These are phyloP conservation scores for Kryptolebias marmoratus DNA, from an alignment of 2,113 vertebrate genomes.

Conservation along the genomic window DNA sequence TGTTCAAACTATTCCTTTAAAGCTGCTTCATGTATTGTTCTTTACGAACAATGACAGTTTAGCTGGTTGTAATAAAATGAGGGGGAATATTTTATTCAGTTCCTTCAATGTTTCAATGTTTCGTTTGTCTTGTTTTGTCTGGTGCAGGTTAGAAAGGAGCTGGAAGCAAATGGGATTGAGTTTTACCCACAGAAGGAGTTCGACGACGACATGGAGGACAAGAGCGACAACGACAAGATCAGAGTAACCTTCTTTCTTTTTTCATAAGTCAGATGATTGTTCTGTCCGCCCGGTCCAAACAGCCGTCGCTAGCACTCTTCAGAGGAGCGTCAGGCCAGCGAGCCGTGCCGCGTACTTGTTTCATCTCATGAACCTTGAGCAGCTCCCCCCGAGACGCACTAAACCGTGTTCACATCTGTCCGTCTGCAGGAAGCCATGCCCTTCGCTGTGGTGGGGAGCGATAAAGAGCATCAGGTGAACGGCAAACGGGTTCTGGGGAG, in stretches of 20 bases:
- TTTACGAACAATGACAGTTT: no score
- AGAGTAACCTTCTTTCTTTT: slow-evolving; percentile 77
- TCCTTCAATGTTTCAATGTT: neutral
- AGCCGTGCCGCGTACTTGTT: slow-evolving; percentile 27
- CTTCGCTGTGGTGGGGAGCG: slow-evolving; percentile 96
- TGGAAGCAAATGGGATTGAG: slow-evolving; percentile 91
- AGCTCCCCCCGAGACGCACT: neutral
- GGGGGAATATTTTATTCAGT: no score
- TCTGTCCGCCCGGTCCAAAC: neutral
- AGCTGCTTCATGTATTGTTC: no score
- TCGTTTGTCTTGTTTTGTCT: slow-evolving; percentile 46
- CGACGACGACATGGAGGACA: slow-evolving; percentile 97
- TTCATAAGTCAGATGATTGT: neutral
- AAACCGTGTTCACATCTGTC: slow-evolving; percentile 15
- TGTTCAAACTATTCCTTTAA: no score
- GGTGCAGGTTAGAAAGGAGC: slow-evolving; percentile 91
- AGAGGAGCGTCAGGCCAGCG: slow-evolving; percentile 24
- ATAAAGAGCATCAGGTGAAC: slow-evolving; percentile 97
- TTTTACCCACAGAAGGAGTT: slow-evolving; percentile 98
- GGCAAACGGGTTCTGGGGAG: slow-evolving; percentile 93
- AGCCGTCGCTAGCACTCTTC: neutral
- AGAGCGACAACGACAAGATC: slow-evolving; percentile 97
- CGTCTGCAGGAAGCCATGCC: slow-evolving; percentile 92
- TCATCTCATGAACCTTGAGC: slow-evolving; percentile 21
- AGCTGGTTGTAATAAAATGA: no score